Percentiles rank a stretch among this genome's conserved stretches.
These are phyloP conservation scores for Rhamnusium bicolor DNA, from an alignment of 2,888 invertebrate species.

Conservation along the genomic window DNA sequence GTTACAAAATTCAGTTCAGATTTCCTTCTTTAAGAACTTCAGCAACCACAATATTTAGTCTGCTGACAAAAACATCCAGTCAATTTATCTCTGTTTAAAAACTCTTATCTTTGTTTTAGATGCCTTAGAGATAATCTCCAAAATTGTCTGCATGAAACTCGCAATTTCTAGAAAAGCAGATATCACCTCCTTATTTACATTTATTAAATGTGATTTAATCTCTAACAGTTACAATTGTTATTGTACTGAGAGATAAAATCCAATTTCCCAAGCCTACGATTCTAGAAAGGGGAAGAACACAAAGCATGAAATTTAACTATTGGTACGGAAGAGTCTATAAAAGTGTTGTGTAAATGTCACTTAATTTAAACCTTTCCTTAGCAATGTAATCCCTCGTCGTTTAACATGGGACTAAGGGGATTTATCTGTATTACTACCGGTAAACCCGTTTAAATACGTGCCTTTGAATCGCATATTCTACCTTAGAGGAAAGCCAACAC, in stretches of 20 bases:
- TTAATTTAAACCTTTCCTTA: slow-evolving; percentile 3
- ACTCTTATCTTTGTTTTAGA: neutral
- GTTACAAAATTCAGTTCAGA: no score
- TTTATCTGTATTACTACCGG: neutral
- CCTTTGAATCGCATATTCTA: neutral
- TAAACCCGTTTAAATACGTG: neutral
- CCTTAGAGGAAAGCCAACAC: neutral
- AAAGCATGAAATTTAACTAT: slow-evolving; percentile 1
- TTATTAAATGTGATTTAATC: neutral
- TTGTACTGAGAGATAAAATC: neutral
- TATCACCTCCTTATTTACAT: neutral
- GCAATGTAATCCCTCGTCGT: neutral
- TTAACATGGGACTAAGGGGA: neutral
- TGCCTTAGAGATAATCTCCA: neutral
- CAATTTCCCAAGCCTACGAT: neutral
- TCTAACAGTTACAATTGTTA: neutral
- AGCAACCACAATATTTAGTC: neutral
- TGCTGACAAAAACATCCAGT: neutral
- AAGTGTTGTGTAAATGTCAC: neutral
- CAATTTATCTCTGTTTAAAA: neutral
- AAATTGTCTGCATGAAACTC: neutral
- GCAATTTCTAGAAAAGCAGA: neutral
- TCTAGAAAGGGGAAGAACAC: neutral
- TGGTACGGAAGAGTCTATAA: neutral
- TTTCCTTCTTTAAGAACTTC: no score